Percentiles rank a stretch among this genome's conserved stretches.
These are phyloP conservation scores for Brachionus rubens DNA, from an alignment of 1,140 invertebrate species.

Conservation along the genomic window DNA sequence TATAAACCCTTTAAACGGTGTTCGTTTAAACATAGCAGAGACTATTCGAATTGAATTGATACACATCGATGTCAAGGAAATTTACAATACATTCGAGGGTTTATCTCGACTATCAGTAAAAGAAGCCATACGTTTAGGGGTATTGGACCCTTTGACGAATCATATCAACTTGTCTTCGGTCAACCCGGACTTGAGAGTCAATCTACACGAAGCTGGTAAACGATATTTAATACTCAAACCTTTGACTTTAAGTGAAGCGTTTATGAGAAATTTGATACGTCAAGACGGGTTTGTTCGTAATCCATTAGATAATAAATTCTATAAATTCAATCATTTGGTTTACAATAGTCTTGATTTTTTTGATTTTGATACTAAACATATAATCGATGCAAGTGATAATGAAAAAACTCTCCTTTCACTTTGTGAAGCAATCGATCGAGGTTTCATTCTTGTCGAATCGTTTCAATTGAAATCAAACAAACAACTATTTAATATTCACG, in stretches of 20 bases:
- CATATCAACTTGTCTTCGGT: background rate
- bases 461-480: background rate
- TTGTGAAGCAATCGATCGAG: background rate
- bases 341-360: background rate
- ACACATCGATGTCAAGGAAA: constrained; percentile 10
- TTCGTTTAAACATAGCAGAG: background rate
- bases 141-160: background rate
- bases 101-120: constrained; percentile 6
- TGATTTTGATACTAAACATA: constrained; percentile 21
- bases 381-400: background rate
- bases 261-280: constrained; percentile 18
- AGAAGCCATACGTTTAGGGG: background rate
- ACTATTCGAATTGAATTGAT: constrained; percentile 25
- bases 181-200: background rate
- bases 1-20: constrained; percentile 33
- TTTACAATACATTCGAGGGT: background rate
- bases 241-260: background rate
- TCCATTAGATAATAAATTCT: constrained; percentile 4
- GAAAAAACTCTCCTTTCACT: background rate
- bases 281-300: background rate
- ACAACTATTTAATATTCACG: background rate
- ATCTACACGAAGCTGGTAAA: constrained; percentile 2
- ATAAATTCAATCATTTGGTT: constrained; percentile 3
- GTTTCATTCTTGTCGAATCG: background rate
- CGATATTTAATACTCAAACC: constrained; percentile 1